Base-by-base conservation (phyloP, 1,140 invertebrate genomes). In the Drosophila nebulosa region DNA sequence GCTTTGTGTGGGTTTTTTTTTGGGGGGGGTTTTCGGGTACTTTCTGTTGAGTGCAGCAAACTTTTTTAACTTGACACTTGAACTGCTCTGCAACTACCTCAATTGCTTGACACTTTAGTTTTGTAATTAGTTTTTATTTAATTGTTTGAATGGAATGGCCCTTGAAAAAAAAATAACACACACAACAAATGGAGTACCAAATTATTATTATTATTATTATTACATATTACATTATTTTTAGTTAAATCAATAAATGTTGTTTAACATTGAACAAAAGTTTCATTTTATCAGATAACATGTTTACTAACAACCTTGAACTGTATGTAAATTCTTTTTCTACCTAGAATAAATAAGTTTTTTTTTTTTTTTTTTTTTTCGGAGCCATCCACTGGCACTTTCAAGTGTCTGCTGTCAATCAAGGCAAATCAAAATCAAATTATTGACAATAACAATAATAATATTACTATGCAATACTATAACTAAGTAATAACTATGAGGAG, bases 351-450 rank as follows among this genome's bases (percentile, higher is more conserved):
- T 60, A 60, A 50, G 3, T 39, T 60, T 36, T 32, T 36, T 30
- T 7, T 9, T 6, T 30, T 36, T 32, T 36, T 32, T 36, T 30
- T 7, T 9, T 6, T 30, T 36, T 32, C 22, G 4, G 2, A 46
- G 22, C 39, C 26, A 30, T 60, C 35, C 56, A 4, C 24, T 76
- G 66, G 77, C 73, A 76, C 78, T 86, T 81, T 74, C 78, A 79
- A 86, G 81, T 86, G 83, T 78, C 78, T 86, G 81, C 72, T 86
- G 81, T 68, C 81, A 86, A 86, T 86, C 81, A 78, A 69, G 64
- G 76, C 55, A 60, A 86, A 86, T 86, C 78, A 65, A 77, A 80
- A 78, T 78, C 79, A 88, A 86, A 86, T 88, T 79, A 86, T 86
- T 83, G 83, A 86, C 81, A 86, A 86, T 74, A 74, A 88, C 76